Evolutionary conservation across 1,140 invertebrate species (phyloP).

Genomic region (Micrasema longulum): DNA sequence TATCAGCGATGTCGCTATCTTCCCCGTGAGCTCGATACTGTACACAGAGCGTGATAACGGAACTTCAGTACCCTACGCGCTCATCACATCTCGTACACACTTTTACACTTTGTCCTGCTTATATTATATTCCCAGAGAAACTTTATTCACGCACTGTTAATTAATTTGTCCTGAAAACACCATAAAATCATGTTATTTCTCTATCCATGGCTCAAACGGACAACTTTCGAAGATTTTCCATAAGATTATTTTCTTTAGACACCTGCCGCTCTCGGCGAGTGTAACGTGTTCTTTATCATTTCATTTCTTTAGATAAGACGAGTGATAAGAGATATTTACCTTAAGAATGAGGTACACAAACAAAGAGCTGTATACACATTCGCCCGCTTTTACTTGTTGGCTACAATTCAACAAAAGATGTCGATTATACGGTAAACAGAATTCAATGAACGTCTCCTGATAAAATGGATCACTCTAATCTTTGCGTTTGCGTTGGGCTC

Average conservation of each 20-base stretch:
- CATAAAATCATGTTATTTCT: conserved; percentile 7
- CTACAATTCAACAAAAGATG: conserved; percentile 6
- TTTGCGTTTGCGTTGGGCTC: not conserved
- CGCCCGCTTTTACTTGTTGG: not conserved
- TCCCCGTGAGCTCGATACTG: conserved; percentile 19
- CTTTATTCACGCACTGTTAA: not conserved
- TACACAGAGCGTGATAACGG: conserved; percentile 8
- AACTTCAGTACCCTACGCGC: not conserved
- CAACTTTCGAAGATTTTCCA: not conserved
- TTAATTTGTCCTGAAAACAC: conserved; percentile 7
- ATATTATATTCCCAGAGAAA: not conserved
- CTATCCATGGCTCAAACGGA: not conserved
- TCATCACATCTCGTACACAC: conserved; percentile 24
- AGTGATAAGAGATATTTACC: conserved; percentile 7
- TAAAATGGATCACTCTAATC: not conserved
- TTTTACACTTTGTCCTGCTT: conserved; percentile 9
- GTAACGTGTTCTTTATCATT: conserved; percentile 23
- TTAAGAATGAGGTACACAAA: conserved; percentile 7
- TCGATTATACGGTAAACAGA: conserved; percentile 18
- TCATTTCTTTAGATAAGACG: conserved; percentile 14
- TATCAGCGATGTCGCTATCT: conserved; percentile 37
- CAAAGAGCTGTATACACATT: not conserved
- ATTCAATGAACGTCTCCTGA: not conserved
- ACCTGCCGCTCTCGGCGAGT: conserved; percentile 19
- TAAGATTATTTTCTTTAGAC: not conserved